Conservation (phyloP, 2,888 invertebrate genomes). For the Luffia ferchaultella region DNA sequence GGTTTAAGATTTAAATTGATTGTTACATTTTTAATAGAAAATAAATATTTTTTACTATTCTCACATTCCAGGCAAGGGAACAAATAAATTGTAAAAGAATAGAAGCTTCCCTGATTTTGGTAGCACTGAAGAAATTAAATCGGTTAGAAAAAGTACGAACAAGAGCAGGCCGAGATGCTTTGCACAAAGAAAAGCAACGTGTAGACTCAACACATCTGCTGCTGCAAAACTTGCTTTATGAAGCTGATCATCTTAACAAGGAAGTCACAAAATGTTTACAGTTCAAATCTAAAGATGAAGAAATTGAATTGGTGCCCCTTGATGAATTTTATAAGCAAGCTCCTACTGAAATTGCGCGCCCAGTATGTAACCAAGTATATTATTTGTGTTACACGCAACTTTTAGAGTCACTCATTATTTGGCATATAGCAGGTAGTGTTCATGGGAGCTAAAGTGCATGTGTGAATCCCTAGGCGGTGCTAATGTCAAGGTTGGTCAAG, state of each 20-base stretch:
- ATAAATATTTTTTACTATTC: too few relatives aligned
- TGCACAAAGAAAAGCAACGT: conserved; percentile 84
- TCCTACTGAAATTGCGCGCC: conserved; percentile 72
- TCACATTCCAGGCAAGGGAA: conserved; percentile 56
- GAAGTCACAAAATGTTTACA: conserved; percentile 95
- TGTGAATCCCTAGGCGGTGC: too few relatives aligned
- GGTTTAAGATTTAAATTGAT: too few relatives aligned
- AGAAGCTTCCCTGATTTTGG: conserved; percentile 78
- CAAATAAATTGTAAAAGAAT: conserved; percentile 74
- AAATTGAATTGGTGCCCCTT: conserved; percentile 85
- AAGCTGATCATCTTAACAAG: conserved; percentile 91
- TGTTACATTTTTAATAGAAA: too few relatives aligned
- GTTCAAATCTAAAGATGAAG: conserved; percentile 95
- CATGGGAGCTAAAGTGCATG: too few relatives aligned
- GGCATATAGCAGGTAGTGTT: too few relatives aligned
- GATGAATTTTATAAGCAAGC: conserved; percentile 86
- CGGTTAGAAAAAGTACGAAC: conserved; percentile 89
- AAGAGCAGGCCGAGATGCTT: conserved; percentile 80
- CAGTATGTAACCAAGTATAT: conserved; percentile 69
- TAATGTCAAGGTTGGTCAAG: too few relatives aligned
- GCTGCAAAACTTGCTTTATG: conserved; percentile 92
- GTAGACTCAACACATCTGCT: conserved; percentile 91
- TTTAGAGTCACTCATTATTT: too few relatives aligned
- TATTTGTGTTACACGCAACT: too few relatives aligned
- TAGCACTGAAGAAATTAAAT: conserved; percentile 89